Percentiles rank a stretch among this genome's conserved stretches.
Conservation (phyloP, 1,140 invertebrate genomes). For the Arctopsyche grandis region DNA sequence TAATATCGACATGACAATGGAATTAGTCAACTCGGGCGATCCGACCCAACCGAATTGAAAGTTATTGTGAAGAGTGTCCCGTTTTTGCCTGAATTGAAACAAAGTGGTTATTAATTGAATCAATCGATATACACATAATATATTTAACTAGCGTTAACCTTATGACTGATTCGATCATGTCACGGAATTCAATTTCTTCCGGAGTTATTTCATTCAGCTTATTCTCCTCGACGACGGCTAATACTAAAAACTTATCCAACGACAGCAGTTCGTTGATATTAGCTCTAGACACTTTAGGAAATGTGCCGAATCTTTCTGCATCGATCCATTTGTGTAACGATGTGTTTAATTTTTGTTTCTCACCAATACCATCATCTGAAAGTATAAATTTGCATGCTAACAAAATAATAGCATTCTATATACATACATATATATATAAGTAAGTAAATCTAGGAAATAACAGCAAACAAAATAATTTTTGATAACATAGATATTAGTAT, state of each 20-base stretch:
- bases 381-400: too few relatives aligned
- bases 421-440: conserved; percentile 53
- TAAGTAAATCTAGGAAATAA: too few relatives aligned
- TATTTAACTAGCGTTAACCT: conserved; percentile 58
- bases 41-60: conserved; percentile 96
- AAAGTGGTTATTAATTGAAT: too few relatives aligned
- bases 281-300: conserved; percentile 85
- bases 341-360: conserved; percentile 69
- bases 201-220: conserved; percentile 82
- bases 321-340: conserved; percentile 88
- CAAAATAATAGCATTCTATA: too few relatives aligned
- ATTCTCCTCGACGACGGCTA: conserved; percentile 89
- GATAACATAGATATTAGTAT: not conserved
- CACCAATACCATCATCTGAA: conserved; percentile 64
- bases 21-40: conserved; percentile 86
- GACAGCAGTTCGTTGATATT: conserved; percentile 86
- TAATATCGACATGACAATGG: conserved; percentile 86
- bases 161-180: conserved; percentile 87
- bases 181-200: conserved; percentile 84
- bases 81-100: conserved; percentile 69
- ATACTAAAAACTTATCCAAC: conserved; percentile 87
- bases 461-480: not conserved
- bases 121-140: not conserved
- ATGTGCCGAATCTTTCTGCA: conserved; percentile 88
- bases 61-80: conserved; percentile 80